Evolutionary conservation across 2,797 vertebrate genomes (phyloP).

Genomic region (Percopsis omiscomaycus): DNA sequence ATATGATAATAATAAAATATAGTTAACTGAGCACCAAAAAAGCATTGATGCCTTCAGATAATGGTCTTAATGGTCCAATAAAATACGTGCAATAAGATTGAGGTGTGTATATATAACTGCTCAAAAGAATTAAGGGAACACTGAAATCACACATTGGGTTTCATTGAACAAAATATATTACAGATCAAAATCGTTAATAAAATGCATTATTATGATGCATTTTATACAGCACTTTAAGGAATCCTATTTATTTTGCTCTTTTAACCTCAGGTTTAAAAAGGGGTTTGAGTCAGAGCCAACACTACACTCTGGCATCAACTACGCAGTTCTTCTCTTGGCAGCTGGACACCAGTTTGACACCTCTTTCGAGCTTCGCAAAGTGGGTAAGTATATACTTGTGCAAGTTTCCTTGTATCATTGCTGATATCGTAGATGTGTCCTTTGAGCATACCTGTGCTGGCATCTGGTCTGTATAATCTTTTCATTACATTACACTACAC

Average conservation of each 20-base stretch:
- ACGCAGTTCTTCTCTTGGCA: constrained; percentile 93
- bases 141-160: no score
- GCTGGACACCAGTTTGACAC: constrained; percentile 95
- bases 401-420: not conserved
- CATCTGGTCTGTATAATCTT: not conserved
- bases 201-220: no score
- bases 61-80: no score
- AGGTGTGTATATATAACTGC: no score
- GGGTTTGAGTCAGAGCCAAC: constrained; percentile 98
- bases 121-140: no score
- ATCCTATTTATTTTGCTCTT: constrained; percentile 6
- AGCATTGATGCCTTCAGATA: no score
- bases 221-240: no score
- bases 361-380: constrained; percentile 98
- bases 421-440: not conserved
- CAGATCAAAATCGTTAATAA: no score
- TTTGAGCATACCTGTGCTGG: not conserved
- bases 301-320: constrained; percentile 96
- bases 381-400: constrained; percentile 79
- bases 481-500: not conserved
- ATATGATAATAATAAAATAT: no score
- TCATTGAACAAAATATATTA: no score
- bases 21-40: no score
- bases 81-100: no score
- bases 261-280: constrained; percentile 87